Evolutionary conservation across 2,113 vertebrate genomes (phyloP), one percentile per base, ranked within the genome.

Genomic region (Athene noctua): DNA sequence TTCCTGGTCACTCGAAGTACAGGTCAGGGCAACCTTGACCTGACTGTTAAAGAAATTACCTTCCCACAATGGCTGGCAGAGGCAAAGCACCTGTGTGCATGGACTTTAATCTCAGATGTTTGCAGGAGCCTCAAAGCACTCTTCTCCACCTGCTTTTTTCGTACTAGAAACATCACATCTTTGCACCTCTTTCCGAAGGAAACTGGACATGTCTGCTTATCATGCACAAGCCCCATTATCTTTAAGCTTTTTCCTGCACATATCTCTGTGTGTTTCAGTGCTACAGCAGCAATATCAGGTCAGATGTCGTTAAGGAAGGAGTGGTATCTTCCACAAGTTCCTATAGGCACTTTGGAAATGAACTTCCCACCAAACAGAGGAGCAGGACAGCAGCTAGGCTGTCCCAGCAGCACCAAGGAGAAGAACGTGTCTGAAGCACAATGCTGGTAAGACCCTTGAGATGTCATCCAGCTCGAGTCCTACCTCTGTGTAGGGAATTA

Each of bases 121-220:
- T 47, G 29, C n/a, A 83, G 42, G 15, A 89, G 11, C 13, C 26
- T 51, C 67, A 34, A 61, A 80, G 29, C 14, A 3, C 22, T 65
- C 29, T 34, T 57, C 42, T 16, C 38, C 67, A 67, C 27, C 10
- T 38, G 9, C 13, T 52, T 55, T 63, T 81, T 27, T 11, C 46
- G 22, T 25, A 61, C 47, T 52, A 38, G 30, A 52, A 58, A 34
- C 40, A 38, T 4, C 30, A 26, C 1, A 1, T 7, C 44, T 29
- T 47, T 59, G 58, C n/a, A 46, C 5, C 34, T 59, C 38, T 62
- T 63, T 57, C 67, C 52, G 63, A 32, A 90, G 42, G 38, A 54
- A 38, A n/a, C n/a, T 2, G 63, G 44, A 46, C 47, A 54, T 0
- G 0, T 6, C 49, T 73, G 63, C 32, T 79, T 30, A n/a, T 23